Percentiles rank a stretch among this genome's conserved stretches.
phyloP scores from a whole-genome alignment of 1,140 invertebrate species.

The Solenopsis fugax region DNA sequence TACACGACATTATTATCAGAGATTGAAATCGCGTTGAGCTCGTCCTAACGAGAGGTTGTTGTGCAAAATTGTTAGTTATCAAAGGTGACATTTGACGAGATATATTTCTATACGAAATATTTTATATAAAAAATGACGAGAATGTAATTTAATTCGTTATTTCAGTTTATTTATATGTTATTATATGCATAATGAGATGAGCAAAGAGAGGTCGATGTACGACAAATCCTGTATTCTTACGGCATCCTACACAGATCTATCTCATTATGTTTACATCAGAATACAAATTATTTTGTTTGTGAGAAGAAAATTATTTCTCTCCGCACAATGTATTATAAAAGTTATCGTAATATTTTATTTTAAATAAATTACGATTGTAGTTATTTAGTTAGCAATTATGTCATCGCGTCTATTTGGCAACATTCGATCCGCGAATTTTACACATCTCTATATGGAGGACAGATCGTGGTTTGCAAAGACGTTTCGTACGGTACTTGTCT shows the following conservation, averaged over 20 bases:
- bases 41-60: background rate
- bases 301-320: background rate
- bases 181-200: background rate
- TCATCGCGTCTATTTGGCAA: background rate
- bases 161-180: background rate
- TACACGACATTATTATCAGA: background rate
- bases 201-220: background rate
- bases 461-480: background rate
- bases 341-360: background rate
- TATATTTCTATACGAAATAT: background rate
- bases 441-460: background rate
- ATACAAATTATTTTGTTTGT: background rate
- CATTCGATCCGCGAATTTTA: slow-evolving; percentile 5
- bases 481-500: slow-evolving; percentile 15
- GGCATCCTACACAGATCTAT: background rate
- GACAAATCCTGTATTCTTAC: background rate
- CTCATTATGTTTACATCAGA: background rate
- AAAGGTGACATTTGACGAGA: background rate
- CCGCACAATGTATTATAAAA: background rate
- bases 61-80: background rate
- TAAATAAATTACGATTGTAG: background rate
- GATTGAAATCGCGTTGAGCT: background rate
- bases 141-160: background rate
- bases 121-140: background rate
- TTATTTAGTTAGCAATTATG: background rate